Percentiles rank a stretch among this genome's conserved stretches.
These are phyloP conservation scores for Phenganax stokvisi DNA, from an alignment of 92 coral and sea anemone species.

Conservation along the genomic window DNA sequence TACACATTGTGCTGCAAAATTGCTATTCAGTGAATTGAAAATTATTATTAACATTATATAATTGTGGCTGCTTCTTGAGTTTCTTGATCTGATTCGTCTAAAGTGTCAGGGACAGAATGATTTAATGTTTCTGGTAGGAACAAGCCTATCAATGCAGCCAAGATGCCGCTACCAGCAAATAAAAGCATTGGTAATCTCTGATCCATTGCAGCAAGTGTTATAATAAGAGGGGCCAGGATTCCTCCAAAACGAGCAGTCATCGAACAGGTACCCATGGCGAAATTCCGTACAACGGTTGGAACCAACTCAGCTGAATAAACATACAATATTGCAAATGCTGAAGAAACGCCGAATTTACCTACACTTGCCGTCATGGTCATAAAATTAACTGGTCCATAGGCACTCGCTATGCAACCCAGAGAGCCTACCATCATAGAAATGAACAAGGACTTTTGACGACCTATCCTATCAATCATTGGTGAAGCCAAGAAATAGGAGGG, in stretches of 20 bases:
- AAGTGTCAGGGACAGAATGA: constrained; percentile 59
- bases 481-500: constrained; percentile 56
- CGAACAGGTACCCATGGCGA: constrained; percentile 58
- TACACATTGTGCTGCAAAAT: too few species aligned
- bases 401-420: constrained; percentile 57
- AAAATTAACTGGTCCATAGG: constrained; percentile 40
- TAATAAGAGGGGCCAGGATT: constrained; percentile 58
- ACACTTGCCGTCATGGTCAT: constrained; percentile 46
- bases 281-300: constrained; percentile 66
- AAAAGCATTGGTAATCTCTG: constrained; percentile 60
- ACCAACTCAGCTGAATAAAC: constrained; percentile 59
- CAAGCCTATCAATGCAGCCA: constrained; percentile 54
- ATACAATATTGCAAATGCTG: constrained; percentile 54
- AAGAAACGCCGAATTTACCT: constrained; percentile 59
- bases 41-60: not conserved
- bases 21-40: too few species aligned
- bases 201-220: constrained; percentile 57
- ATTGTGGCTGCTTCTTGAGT: not conserved
- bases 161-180: constrained; percentile 45
- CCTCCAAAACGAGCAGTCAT: constrained; percentile 57
- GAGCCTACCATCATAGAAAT: constrained; percentile 72
- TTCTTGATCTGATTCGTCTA: constrained; percentile 39
- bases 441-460: constrained; percentile 70
- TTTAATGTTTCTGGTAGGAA: constrained; percentile 64
- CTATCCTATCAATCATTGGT: constrained; percentile 56